Evolutionary conservation across 2,888 invertebrate genomes (phyloP).

Genomic region (Caenorhabditis zanzibari): DNA sequence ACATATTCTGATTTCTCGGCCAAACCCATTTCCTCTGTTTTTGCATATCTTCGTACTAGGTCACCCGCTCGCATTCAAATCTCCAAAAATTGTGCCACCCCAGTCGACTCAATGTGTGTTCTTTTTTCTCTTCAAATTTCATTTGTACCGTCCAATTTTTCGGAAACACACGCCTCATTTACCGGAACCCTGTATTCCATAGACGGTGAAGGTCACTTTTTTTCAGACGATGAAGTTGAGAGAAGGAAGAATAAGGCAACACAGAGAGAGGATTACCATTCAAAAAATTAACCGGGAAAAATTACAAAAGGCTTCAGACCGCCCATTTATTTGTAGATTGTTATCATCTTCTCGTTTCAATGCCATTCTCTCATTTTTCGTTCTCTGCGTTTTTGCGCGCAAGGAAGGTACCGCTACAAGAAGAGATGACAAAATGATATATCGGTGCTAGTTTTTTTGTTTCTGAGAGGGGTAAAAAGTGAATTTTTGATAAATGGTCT

Average conservation of each 20-base stretch:
- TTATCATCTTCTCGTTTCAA: constrained; percentile 34
- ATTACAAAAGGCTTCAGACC: constrained; percentile 20
- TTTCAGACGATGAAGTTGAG: not conserved
- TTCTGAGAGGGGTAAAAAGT: constrained; percentile 30
- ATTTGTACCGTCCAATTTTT: constrained; percentile 19
- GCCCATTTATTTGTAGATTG: constrained; percentile 31
- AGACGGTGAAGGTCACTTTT: constrained; percentile 62
- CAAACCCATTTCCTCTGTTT: constrained; percentile 5
- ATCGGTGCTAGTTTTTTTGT: constrained; percentile 38
- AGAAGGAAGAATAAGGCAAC: constrained; percentile 35
- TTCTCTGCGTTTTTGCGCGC: constrained; percentile 28
- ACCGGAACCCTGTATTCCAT: constrained; percentile 34
- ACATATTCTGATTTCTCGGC: constrained; percentile 42
- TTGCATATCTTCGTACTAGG: constrained; percentile 20
- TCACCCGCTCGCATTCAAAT: constrained; percentile 43
- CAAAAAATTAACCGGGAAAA: constrained; percentile 8
- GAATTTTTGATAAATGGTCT: constrained; percentile 58
- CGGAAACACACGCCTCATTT: constrained; percentile 53
- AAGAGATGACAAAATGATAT: constrained; percentile 39
- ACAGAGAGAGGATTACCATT: constrained; percentile 43
- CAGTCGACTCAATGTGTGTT: constrained; percentile 46
- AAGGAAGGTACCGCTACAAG: constrained; percentile 15
- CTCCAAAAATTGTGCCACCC: constrained; percentile 56
- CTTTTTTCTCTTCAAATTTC: constrained; percentile 25
- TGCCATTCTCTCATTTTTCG: constrained; percentile 52